Base-by-base conservation (phyloP, 2,113 vertebrate genomes). In the Coryphaenoides rupestris region DNA sequence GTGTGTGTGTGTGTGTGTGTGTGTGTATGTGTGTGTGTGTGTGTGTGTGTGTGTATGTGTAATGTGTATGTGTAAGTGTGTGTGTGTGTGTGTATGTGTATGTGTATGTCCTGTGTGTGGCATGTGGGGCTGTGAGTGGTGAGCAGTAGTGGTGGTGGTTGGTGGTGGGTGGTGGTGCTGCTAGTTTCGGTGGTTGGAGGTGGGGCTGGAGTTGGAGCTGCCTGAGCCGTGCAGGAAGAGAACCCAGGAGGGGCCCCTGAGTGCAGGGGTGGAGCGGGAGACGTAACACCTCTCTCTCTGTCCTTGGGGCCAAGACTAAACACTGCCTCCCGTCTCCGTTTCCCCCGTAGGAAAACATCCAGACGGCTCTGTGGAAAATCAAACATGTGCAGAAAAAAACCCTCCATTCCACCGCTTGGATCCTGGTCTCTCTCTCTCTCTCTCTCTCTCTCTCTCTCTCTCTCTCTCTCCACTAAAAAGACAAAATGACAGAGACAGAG, bases 281-380 rank as follows among this genome's bases (percentile, higher is more conserved):
- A 81, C 69, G 69, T 63, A 81, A 73, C 77, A 84, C 28, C 63
- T 66, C 58, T 4, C 46, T 28, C 62, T 80, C 67, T 66, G 76
- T 82, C 86, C 86, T 19, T 85, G 79, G 80, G 68, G 70, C 73
- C 60, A 60, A 80, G 83, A 89, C 77, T 83, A 82, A 88, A 89
- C 80, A 82, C 67, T 61, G 60, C 70, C 78, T 72, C 50, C 78
- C 52, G 54, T 73, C 82, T 75, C 33, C 19, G 2, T 61, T 76
- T 26, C 67, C 62, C 54, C 72, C 68, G 60, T 60, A 67, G 59
- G 82, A 74, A 73, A 78, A 75, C 63, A 70, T 15, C 1, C 19
- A 40, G 60, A 52, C 53, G 21, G 22, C 62, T 72, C 50, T 50
- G 47, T 33, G 70, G 65, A 73, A 70, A 77, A 65, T 65, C 47